phyloP scores from a whole-genome alignment of 2,113 vertebrate species.

The Procavia capensis region DNA sequence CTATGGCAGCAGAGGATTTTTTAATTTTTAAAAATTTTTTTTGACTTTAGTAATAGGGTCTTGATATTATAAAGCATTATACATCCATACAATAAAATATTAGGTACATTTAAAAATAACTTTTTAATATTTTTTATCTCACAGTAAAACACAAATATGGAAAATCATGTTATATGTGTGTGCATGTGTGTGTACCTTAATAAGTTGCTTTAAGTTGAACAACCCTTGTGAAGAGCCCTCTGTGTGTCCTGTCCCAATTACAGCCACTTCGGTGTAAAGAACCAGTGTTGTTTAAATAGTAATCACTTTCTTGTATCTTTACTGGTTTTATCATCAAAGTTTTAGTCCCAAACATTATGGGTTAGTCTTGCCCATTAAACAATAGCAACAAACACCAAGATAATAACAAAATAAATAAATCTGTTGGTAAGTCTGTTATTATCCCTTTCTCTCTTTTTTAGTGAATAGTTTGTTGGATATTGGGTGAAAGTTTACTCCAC shows the following conservation, averaged over 20 bases:
- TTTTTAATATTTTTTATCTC: neutral
- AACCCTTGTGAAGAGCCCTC: neutral
- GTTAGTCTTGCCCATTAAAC: neutral
- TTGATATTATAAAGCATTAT: neutral
- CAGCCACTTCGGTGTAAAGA: neutral
- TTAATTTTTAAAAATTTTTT: neutral
- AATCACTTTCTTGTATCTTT: neutral
- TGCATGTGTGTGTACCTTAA: neutral
- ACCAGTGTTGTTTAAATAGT: neutral
- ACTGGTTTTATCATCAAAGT: neutral
- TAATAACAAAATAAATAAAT: too few relatives aligned
- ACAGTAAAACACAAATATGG: neutral
- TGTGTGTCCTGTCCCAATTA: neutral
- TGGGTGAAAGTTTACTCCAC: too few relatives aligned
- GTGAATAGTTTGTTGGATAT: too few relatives aligned
- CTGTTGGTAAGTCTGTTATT: neutral
- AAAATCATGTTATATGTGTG: neutral
- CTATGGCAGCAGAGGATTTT: too few relatives aligned
- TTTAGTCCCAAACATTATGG: neutral
- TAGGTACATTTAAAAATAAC: neutral
- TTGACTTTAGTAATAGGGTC: neutral
- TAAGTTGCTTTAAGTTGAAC: neutral
- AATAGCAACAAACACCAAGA: too few relatives aligned
- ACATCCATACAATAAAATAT: neutral
- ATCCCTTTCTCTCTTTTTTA: neutral